Evolutionary conservation across 2,797 vertebrate genomes (phyloP).

Genomic region (Numenius phaeopus): DNA sequence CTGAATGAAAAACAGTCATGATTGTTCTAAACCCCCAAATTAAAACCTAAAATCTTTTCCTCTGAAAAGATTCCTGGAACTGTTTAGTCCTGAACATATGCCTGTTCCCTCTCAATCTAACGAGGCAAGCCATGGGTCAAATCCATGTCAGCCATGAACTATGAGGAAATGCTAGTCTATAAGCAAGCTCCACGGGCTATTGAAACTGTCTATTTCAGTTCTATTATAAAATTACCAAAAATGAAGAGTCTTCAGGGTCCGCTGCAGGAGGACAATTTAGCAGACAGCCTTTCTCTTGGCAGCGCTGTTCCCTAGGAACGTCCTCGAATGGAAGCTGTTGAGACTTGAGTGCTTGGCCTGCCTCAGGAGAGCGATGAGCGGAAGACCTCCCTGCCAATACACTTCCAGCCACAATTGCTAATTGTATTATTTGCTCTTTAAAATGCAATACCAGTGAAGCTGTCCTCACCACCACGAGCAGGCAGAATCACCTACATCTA

Average conservation of each 20-base stretch:
- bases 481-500: constrained; percentile 61
- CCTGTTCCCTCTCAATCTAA: not conserved
- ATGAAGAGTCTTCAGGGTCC: not conserved
- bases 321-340: constrained; percentile 22
- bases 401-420: constrained; percentile 43
- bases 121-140: not conserved
- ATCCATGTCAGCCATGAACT: not conserved
- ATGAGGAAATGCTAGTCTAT: not conserved
- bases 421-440: constrained; percentile 68
- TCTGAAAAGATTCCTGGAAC: not conserved
- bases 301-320: not conserved
- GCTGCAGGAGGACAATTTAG: not conserved
- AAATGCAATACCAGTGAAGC: constrained; percentile 60
- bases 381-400: constrained; percentile 36
- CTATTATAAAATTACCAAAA: constrained; percentile 39
- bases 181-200: not conserved
- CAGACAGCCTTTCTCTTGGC: constrained; percentile 27
- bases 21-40: not conserved
- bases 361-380: not conserved
- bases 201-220: not conserved
- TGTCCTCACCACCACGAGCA: constrained; percentile 44
- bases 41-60: not conserved
- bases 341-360: constrained; percentile 38
- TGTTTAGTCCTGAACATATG: not conserved
- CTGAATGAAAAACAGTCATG: not conserved